phyloP scores from a whole-genome alignment of 2,797 vertebrate species.

The Manis javanica region DNA sequence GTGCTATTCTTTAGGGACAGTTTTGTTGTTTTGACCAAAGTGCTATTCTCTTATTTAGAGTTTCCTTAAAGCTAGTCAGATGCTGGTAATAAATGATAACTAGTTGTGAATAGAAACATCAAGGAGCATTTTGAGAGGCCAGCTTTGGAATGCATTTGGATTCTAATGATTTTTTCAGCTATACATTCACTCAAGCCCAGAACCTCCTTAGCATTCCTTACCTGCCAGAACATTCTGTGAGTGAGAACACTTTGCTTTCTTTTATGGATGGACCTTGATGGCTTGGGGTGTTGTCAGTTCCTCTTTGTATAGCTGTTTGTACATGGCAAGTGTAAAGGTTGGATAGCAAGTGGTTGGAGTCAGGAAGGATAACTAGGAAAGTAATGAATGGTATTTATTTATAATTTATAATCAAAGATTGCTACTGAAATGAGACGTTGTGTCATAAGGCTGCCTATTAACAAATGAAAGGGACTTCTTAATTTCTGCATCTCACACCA shows the following conservation, averaged over 20 bases:
- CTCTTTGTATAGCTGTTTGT: not conserved
- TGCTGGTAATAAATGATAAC: constrained; percentile 43
- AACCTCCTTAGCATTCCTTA: not conserved
- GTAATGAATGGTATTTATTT: not conserved
- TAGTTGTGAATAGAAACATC: not conserved
- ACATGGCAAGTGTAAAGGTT: not conserved
- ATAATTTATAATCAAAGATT: not conserved
- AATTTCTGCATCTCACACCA: not conserved
- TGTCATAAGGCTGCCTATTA: not conserved
- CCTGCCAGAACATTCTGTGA: not conserved
- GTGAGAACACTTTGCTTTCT: not conserved
- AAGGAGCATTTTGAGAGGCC: constrained; percentile 21
- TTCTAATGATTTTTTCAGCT: constrained; percentile 10
- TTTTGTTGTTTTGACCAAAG: constrained; percentile 47
- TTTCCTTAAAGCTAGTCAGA: constrained; percentile 58
- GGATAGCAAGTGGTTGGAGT: not conserved
- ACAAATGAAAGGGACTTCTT: not conserved
- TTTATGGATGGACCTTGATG: not conserved
- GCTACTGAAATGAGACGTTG: not conserved
- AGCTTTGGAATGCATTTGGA: not conserved
- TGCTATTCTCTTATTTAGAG: constrained; percentile 26
- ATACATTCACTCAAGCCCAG: not conserved
- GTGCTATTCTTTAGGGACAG: not conserved
- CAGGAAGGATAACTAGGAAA: constrained; percentile 19
- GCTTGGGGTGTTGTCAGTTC: not conserved